Evolutionary conservation across 2,888 invertebrate species (phyloP).

Genomic region (Cyrtodaria siliqua): DNA sequence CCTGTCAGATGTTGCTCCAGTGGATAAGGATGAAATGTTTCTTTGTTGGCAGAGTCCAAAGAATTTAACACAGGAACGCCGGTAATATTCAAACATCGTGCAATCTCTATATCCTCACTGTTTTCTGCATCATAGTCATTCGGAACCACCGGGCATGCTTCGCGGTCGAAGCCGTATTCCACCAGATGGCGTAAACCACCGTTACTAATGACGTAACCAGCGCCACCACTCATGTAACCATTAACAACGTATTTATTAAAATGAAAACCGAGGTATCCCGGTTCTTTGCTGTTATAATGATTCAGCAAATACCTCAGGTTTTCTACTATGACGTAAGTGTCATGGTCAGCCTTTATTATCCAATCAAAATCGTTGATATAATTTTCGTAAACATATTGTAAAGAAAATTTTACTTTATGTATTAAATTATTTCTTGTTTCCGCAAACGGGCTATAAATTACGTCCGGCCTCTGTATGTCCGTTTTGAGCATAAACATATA

Average conservation of each 20-base stretch:
- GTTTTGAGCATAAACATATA: constrained; percentile 85
- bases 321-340: constrained; percentile 98
- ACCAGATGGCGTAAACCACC: constrained; percentile 92
- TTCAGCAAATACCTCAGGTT: constrained; percentile 96
- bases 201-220: constrained; percentile 93
- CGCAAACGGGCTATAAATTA: constrained; percentile 16
- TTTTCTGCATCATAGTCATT: constrained; percentile 89
- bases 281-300: constrained; percentile 90
- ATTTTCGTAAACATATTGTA: constrained; percentile 93
- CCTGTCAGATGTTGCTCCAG: constrained; percentile 84
- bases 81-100: constrained; percentile 91
- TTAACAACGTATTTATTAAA: constrained; percentile 74
- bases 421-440: constrained; percentile 89
- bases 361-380: constrained; percentile 95
- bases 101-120: constrained; percentile 95
- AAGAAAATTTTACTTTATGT: constrained; percentile 98
- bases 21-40: constrained; percentile 96
- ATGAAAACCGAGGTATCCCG: constrained; percentile 91
- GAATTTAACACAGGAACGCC: constrained; percentile 94
- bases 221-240: constrained; percentile 87
- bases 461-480: constrained; percentile 88
- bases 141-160: constrained; percentile 84
- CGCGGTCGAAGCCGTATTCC: constrained; percentile 88
- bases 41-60: constrained; percentile 92
- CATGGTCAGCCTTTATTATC: constrained; percentile 99